Base-by-base conservation (phyloP, 1,140 invertebrate genomes). In the Bombus consobrinus region DNA sequence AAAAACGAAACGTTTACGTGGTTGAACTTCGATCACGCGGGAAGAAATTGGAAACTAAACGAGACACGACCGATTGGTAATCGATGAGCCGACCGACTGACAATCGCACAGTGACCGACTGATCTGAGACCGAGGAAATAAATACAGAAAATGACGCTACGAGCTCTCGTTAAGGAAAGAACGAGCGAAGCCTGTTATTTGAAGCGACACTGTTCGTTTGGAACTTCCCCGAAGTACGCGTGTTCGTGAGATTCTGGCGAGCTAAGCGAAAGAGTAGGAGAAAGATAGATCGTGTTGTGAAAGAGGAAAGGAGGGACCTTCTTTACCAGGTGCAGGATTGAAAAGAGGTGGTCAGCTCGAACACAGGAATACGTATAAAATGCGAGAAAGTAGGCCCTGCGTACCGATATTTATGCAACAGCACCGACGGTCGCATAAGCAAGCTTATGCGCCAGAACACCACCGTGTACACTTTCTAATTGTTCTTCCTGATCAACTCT, bases 401-500 rank as follows among this genome's bases (percentile, higher is more conserved):
- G 62, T 53, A 28, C 18, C 39, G 53, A 78, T 78, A 84, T 85
- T 87, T 84, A 73, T 79, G 81, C 86, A 83, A 87, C 57, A 41
- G 57, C 62, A n/a, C 1, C 34, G 39, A n/a, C 75, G 76, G 81
- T 81, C 80, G 64, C 66, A 86, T 79, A 85, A 88, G 47, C 82
- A 0, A 0, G 80, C 76, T 91, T 89, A 91, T 87, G 86, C 83
- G 83, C 71, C 73, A 78, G 34, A 88, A 90, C 82, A 79, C 82
- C 81, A 79, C 5, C 66, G 37, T 78, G 39, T 79, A 57, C 89
- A 91, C 93, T 94, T 94, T 94, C 93, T 93, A 93, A 93, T 94
- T 93, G 92, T 93, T 91, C 92, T 93, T 93, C 91, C 93, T 93
- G 91, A 93, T 92, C 90, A 68, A 62, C 86, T 93, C 64, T 88